Percentiles rank a stretch among this genome's conserved stretches.
These are phyloP conservation scores for Hofmannophila pseudospretella DNA, from an alignment of 2,888 invertebrate species.

Conservation along the genomic window DNA sequence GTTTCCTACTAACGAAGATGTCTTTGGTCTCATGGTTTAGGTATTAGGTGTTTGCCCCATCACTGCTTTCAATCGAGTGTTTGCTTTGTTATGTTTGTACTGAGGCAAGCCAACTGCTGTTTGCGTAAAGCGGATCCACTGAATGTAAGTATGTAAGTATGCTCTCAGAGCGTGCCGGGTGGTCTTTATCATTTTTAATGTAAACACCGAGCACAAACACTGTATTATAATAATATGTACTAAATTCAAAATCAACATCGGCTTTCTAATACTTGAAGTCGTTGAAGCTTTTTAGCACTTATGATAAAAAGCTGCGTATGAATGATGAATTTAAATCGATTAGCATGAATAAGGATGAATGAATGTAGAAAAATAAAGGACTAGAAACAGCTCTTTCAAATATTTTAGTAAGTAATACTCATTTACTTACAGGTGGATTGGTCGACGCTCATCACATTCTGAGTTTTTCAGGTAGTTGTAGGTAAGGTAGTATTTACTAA, in stretches of 20 bases:
- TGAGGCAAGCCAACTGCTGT: constrained; percentile 69
- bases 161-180: constrained; percentile 54
- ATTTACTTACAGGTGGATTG: no score
- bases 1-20: no score
- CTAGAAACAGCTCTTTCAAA: no score
- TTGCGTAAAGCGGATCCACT: constrained; percentile 46
- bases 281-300: constrained; percentile 4
- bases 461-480: no score
- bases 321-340: background rate
- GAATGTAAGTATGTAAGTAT: no score
- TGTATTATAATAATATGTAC: constrained; percentile 55
- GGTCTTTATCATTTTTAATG: constrained; percentile 73
- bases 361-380: no score
- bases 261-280: constrained; percentile 12
- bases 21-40: no score
- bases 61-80: constrained; percentile 56
- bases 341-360: no score
- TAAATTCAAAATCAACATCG: constrained; percentile 59
- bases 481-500: no score
- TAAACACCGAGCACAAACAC: constrained; percentile 60
- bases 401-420: no score
- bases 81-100: constrained; percentile 60
- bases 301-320: background rate
- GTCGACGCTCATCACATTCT: no score
- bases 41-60: no score